phyloP scores from a whole-genome alignment of 2,797 vertebrate species.

The Iguana delicatissima region DNA sequence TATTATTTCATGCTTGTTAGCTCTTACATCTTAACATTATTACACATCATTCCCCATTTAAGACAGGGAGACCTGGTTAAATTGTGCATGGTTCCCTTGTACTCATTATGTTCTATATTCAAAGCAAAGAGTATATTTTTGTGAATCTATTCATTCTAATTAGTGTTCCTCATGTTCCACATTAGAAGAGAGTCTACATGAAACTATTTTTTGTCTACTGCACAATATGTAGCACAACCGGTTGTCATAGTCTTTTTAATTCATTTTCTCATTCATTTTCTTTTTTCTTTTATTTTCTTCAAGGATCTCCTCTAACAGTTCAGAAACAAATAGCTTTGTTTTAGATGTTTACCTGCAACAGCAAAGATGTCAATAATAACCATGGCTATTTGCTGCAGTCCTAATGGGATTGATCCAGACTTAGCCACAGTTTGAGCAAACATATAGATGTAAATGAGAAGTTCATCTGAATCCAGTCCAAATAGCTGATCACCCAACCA shows the following conservation, averaged over 20 bases:
- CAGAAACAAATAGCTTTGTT: neutral
- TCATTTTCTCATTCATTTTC: neutral
- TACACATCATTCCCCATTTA: neutral
- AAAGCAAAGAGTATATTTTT: neutral
- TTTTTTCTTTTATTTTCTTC: neutral
- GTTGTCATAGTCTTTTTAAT: neutral
- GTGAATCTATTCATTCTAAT: constrained; percentile 16
- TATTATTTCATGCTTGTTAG: neutral
- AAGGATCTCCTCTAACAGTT: neutral
- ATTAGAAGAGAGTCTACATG: neutral
- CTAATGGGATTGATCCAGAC: neutral
- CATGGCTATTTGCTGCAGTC: neutral
- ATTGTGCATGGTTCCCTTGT: neutral
- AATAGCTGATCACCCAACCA: neutral
- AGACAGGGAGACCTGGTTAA: neutral
- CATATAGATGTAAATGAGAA: neutral
- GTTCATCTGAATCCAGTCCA: neutral
- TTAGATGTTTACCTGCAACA: too few species aligned
- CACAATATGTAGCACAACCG: neutral
- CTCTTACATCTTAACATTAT: neutral
- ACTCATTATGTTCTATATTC: neutral
- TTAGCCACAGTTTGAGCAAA: neutral
- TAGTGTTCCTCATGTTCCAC: neutral
- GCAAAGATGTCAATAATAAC: neutral
- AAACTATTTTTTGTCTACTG: neutral